Evolutionary conservation across 2,888 invertebrate species (phyloP).

Genomic region (Luffia ferchaultella): DNA sequence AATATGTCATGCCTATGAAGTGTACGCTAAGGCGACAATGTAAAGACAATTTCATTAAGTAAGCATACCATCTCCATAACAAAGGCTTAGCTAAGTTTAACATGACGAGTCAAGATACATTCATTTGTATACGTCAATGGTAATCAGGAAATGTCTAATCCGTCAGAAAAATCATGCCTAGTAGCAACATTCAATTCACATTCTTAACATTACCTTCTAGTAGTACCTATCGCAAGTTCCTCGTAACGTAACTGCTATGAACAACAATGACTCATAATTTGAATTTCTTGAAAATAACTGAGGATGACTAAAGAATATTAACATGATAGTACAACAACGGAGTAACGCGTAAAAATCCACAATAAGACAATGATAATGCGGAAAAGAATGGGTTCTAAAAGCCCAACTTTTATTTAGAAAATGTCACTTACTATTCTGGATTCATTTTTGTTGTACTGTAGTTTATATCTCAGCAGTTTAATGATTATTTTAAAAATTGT

Average conservation of each 20-base stretch:
- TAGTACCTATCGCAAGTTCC: no score
- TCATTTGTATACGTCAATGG: no score
- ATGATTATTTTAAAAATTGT: constrained; percentile 10
- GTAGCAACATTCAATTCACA: no score
- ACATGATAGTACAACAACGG: constrained; percentile 11
- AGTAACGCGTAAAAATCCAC: neutral
- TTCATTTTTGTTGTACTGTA: constrained; percentile 73
- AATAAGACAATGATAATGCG: constrained; percentile 42
- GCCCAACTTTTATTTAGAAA: constrained; percentile 44
- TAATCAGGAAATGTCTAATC: no score
- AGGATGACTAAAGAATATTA: no score
- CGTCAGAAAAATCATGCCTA: no score
- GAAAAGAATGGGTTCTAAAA: constrained; percentile 33
- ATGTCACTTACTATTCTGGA: constrained; percentile 83
- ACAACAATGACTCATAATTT: neutral
- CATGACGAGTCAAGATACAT: no score
- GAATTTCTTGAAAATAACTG: no score
- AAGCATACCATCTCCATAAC: constrained; percentile 11
- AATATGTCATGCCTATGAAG: no score
- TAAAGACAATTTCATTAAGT: constrained; percentile 9
- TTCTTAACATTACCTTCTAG: neutral
- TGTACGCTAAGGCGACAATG: no score
- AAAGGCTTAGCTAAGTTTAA: neutral
- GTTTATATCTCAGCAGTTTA: constrained; percentile 15
- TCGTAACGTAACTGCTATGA: neutral